Evolutionary conservation across 2,797 vertebrate species (phyloP).

Genomic region (Knipowitschia caucasica): DNA sequence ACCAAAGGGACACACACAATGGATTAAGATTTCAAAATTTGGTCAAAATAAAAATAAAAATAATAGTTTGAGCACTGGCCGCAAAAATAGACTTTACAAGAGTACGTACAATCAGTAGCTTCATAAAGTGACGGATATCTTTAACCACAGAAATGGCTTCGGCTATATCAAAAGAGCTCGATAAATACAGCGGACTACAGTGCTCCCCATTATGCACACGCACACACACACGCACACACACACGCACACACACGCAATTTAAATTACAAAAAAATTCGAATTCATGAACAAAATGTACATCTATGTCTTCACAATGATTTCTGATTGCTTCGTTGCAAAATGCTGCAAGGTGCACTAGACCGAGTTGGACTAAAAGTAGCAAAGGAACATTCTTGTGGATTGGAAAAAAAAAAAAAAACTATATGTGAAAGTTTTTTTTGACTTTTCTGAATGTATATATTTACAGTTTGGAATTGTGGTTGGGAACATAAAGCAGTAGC

Average conservation of each 20-base stretch:
- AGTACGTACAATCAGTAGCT: conserved; percentile 76
- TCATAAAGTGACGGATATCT: conserved; percentile 73
- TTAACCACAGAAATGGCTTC: conserved; percentile 46
- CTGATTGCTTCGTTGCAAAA: conserved; percentile 63
- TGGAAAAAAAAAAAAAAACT: conserved; percentile 43
- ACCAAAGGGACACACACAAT: conserved; percentile 23
- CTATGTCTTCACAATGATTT: conserved; percentile 42
- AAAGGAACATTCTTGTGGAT: conserved; percentile 25
- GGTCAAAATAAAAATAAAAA: conserved; percentile 43
- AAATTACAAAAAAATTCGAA: conserved; percentile 39
- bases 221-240: conserved; percentile 25
- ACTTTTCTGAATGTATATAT: conserved; percentile 69
- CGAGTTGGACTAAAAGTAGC: conserved; percentile 19
- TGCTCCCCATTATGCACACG: conserved; percentile 16
- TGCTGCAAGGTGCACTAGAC: conserved; percentile 49
- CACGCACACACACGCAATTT: conserved; percentile 30
- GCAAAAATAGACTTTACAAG: conserved; percentile 47
- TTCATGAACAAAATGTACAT: conserved; percentile 41
- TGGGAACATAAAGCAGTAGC: conserved; percentile 73
- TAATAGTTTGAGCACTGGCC: conserved; percentile 25
- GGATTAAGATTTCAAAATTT: conserved; percentile 49
- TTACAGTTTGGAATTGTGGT: conserved; percentile 75
- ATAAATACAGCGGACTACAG: conserved; percentile 38
- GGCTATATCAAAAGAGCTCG: conserved; percentile 39
- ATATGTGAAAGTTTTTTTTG: no score